phyloP scores from a whole-genome alignment of 2,888 invertebrate species.

The Macrosoma leucophasiata region DNA sequence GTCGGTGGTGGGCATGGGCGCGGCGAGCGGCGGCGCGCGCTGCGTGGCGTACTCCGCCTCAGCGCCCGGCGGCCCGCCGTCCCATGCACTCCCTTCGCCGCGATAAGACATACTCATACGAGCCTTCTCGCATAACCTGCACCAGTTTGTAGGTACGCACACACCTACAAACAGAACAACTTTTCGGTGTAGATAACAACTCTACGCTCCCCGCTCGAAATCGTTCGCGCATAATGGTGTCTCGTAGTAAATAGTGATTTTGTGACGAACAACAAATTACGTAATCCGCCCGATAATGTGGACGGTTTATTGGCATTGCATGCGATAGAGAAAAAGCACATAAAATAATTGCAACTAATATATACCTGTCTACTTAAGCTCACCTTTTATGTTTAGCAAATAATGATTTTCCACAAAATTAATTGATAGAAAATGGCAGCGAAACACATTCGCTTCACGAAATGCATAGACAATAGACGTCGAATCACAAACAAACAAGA shows the following conservation, averaged over 20 bases:
- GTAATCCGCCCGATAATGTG: conserved; percentile 55
- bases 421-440: conserved; percentile 67
- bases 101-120: conserved; percentile 66
- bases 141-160: conserved; percentile 76
- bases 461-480: conserved; percentile 44
- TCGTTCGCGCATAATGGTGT: conserved; percentile 51
- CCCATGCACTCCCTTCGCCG: conserved; percentile 58
- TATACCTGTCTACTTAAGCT: conserved; percentile 56
- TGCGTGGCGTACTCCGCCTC: conserved; percentile 68
- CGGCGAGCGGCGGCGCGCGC: conserved; percentile 50
- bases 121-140: conserved; percentile 71
- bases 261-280: conserved; percentile 68
- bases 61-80: conserved; percentile 72
- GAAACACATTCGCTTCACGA: conserved; percentile 52
- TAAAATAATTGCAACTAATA: conserved; percentile 30
- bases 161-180: conserved; percentile 83
- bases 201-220: conserved; percentile 54
- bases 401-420: conserved; percentile 40
- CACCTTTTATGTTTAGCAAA: conserved; percentile 50
- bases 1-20: conserved; percentile 56
- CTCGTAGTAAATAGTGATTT: conserved; percentile 52
- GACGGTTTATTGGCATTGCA: conserved; percentile 37
- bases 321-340: conserved; percentile 42
- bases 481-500: conserved; percentile 13
- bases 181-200: conserved; percentile 78